These are phyloP conservation scores for Anarhynchus alexandrinus DNA, from an alignment of 2,113 vertebrate species.

Conservation along the genomic window DNA sequence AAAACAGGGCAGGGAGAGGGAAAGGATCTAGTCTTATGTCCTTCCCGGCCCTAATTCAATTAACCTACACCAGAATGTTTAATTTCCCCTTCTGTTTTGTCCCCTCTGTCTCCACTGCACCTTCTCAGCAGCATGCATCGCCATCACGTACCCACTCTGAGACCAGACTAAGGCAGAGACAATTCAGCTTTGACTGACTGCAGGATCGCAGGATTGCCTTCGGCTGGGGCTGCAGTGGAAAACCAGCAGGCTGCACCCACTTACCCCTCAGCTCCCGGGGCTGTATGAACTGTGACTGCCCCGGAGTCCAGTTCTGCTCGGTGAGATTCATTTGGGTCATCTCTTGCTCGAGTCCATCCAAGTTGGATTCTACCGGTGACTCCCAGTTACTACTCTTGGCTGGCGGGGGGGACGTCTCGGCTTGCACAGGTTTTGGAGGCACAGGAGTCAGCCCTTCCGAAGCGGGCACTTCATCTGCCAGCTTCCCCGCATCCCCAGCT, in stretches of 20 bases:
- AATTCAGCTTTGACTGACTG: neutral
- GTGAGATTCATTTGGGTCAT: slow-evolving; percentile 85
- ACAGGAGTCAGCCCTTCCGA: slow-evolving; percentile 53
- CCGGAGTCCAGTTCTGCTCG: slow-evolving; percentile 87
- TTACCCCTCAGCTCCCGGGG: slow-evolving; percentile 87
- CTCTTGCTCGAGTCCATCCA: slow-evolving; percentile 85
- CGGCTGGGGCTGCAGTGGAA: neutral
- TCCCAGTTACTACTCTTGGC: slow-evolving; percentile 72
- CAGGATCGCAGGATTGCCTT: rapidly evolving
- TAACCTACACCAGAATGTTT: rapidly evolving
- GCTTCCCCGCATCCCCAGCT: slow-evolving; percentile 86
- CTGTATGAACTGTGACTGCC: slow-evolving; percentile 83
- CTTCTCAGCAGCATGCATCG: neutral
- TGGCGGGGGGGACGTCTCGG: slow-evolving; percentile 27
- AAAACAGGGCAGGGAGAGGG: neutral
- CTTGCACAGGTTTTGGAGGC: slow-evolving; percentile 61
- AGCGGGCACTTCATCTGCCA: slow-evolving; percentile 78
- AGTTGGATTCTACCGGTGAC: slow-evolving; percentile 61
- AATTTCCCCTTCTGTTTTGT: neutral
- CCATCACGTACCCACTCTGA: neutral
- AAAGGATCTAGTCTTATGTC: neutral
- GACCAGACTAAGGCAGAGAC: rapidly evolving
- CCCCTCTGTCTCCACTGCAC: neutral
- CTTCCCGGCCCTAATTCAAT: neutral
- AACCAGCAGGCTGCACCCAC: neutral